A percentile compares a stretch with the other conserved stretches of the same genome.
Conservation (phyloP, 2,113 vertebrate species). For the Nicator chloris region DNA sequence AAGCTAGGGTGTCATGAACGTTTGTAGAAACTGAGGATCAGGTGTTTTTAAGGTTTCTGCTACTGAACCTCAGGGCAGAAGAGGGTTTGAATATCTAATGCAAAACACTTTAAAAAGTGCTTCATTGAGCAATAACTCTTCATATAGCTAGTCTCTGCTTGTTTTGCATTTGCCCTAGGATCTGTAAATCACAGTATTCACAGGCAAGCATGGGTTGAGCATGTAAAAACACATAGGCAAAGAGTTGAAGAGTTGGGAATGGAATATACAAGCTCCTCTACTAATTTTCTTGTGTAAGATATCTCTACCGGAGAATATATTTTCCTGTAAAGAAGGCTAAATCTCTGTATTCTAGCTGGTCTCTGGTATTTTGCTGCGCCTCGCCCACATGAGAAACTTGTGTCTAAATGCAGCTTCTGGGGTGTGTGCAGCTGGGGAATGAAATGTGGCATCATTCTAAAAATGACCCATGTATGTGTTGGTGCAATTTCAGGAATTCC, state of each 20-base stretch:
- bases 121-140: conserved; percentile 27
- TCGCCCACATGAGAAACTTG: neutral
- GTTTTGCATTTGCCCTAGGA: conserved; percentile 60
- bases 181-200: conserved; percentile 43
- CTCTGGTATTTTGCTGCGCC: neutral
- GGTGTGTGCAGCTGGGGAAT: neutral
- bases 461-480: neutral
- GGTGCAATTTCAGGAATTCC: neutral
- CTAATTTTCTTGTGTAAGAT: neutral
- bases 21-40: neutral
- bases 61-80: conserved; percentile 31
- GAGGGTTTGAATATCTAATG: conserved; percentile 42
- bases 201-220: conserved; percentile 13
- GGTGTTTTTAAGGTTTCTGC: conserved; percentile 31
- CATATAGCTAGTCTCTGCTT: conserved; percentile 65
- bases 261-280: neutral
- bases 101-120: conserved; percentile 39
- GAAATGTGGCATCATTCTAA: neutral
- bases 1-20: neutral
- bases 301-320: neutral
- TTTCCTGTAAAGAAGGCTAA: neutral
- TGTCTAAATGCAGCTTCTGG: neutral
- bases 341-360: neutral
- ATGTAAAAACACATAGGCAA: conserved; percentile 16
- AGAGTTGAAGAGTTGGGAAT: neutral